Base-by-base conservation (phyloP, 2,888 invertebrate species). In the Euzetes globulus region DNA sequence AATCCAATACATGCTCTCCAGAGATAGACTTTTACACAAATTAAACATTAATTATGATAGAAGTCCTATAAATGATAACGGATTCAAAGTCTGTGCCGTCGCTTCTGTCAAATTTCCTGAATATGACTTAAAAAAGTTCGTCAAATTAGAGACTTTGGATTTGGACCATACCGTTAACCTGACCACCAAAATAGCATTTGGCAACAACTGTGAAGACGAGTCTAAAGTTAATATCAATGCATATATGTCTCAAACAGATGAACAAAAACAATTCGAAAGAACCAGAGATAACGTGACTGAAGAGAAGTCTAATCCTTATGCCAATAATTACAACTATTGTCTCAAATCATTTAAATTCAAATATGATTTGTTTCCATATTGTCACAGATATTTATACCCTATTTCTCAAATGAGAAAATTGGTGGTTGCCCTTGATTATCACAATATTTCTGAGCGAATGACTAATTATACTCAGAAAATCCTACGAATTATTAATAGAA, bases 41-140 rank as follows among this genome's bases (percentile, higher is more conserved):
- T 22, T 77, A 5, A 77, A 77, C 52, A 27, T 77, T n/a, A 77
- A 50, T 72, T 78, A 77, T 71, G 75, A 75, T 27, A 73, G 78
- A 63, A 73, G 77, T 11, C 76, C 78, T 1, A 75, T 76, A 68
- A 15, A 55, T 15, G 45, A 71, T 25, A n/a, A 50, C 2, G 77
- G 75, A 52, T 76, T 72, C 7, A 58, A 76, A 27, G 45, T 77
- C 9, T 78, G 78, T 50, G 73, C 72, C 33, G 75, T 74, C 37
- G 72, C 74, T 17, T 76, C 58, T 29, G 19, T 77, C 33, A 76
- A 75, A 45, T 78, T 75, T 47, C 78, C 77, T 22, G 72, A 77
- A 22, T 75, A 73, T 25, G 77, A 78, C 47, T 33, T 76, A 15
- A 45, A 27, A 4, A 77, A 76, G 47, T 41, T 77, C 2, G 76